These are phyloP conservation scores for Planococcus citri DNA, from an alignment of 1,140 invertebrate genomes.

Conservation along the genomic window DNA sequence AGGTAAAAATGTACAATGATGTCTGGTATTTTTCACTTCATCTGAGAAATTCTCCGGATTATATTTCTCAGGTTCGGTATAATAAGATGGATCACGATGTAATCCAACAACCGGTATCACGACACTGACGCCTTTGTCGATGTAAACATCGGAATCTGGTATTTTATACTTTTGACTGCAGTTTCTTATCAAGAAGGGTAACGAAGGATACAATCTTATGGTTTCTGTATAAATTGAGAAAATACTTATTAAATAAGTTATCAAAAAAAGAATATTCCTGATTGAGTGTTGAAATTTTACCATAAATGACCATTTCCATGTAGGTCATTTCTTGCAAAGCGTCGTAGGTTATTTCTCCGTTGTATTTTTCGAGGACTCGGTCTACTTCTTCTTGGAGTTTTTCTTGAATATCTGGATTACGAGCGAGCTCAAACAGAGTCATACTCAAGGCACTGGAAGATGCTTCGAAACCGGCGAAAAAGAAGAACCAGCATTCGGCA, in stretches of 20 bases:
- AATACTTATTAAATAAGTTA: neutral
- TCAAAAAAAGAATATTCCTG: neutral
- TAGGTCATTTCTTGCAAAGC: constrained; percentile 33
- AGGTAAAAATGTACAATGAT: constrained; percentile 40
- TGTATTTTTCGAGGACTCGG: constrained; percentile 24
- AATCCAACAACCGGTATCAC: constrained; percentile 39
- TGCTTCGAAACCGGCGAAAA: constrained; percentile 53
- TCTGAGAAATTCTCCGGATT: constrained; percentile 38
- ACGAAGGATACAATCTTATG: constrained; percentile 43
- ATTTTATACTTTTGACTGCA: constrained; percentile 42
- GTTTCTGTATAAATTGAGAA: constrained; percentile 36
- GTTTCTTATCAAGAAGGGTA: constrained; percentile 35
- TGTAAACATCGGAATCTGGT: constrained; percentile 33
- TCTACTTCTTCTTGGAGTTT: constrained; percentile 25
- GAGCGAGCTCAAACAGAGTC: constrained; percentile 42
- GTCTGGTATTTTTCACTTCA: constrained; percentile 33
- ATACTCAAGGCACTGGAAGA: constrained; percentile 42
- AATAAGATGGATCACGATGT: constrained; percentile 43
- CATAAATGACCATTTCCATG: constrained; percentile 32
- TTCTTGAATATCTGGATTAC: constrained; percentile 40
- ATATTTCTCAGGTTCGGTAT: constrained; percentile 43
- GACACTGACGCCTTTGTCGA: constrained; percentile 35
- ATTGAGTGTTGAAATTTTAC: constrained; percentile 24
- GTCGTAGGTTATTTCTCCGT: constrained; percentile 32
- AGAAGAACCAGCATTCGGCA: constrained; percentile 50